Evolutionary conservation across 2,888 invertebrate genomes (phyloP).

Genomic region (Temnothorax ravouxi): DNA sequence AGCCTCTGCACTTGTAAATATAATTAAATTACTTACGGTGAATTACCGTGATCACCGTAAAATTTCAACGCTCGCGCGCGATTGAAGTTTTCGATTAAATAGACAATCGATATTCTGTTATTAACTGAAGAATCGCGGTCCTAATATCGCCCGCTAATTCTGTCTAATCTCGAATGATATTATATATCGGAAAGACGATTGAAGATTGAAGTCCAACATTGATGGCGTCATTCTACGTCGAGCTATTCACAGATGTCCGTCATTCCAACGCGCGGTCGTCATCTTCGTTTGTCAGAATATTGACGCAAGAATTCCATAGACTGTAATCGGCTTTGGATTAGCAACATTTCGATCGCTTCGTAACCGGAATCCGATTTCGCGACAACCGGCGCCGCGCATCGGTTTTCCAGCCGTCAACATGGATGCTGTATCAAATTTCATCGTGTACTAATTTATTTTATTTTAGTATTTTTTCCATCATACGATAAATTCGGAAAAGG

Average conservation of each 20-base stretch:
- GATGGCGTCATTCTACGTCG: slow-evolving; percentile 38
- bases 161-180: slow-evolving; percentile 20
- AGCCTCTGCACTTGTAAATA: background rate
- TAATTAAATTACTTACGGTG: slow-evolving; percentile 18
- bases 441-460: slow-evolving; percentile 7
- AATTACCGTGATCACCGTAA: background rate
- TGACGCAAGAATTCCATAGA: slow-evolving; percentile 65
- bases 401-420: slow-evolving; percentile 46
- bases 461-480: background rate
- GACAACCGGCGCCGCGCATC: slow-evolving; percentile 39
- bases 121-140: slow-evolving; percentile 1
- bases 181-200: slow-evolving; percentile 30
- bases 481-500: background rate
- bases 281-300: slow-evolving; percentile 53
- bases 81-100: background rate
- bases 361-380: slow-evolving; percentile 48
- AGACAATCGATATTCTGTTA: background rate
- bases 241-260: slow-evolving; percentile 39
- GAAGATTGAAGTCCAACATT: slow-evolving; percentile 36
- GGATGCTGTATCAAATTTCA: slow-evolving; percentile 28
- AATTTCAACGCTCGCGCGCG: background rate
- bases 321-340: slow-evolving; percentile 65
- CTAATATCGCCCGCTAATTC: slow-evolving; percentile 12
- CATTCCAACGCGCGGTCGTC: slow-evolving; percentile 41
- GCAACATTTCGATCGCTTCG: slow-evolving; percentile 52